These are phyloP conservation scores for Aromia moschata DNA, from an alignment of 2,888 invertebrate genomes.

Conservation along the genomic window DNA sequence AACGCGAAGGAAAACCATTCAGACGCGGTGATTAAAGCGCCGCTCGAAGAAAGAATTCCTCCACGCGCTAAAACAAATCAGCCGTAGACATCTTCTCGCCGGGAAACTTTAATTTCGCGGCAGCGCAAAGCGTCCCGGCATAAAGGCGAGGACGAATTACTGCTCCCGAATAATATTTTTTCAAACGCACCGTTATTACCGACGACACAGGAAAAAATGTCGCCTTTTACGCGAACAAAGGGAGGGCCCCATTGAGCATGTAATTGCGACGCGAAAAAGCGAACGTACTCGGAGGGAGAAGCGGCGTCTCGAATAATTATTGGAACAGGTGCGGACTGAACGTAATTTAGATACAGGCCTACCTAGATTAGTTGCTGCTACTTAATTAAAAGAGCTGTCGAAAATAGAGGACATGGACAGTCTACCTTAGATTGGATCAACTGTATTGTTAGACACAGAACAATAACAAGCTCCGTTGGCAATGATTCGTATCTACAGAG, in stretches of 20 bases:
- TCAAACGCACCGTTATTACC: slow-evolving; percentile 12
- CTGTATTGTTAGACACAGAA: no score
- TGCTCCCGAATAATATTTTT: slow-evolving; percentile 7
- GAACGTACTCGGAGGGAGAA: no score
- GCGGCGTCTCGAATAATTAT: no score
- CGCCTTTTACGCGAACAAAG: slow-evolving; percentile 11
- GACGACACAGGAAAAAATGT: slow-evolving; percentile 5
- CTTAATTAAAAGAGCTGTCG: no score
- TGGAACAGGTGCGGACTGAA: no score
- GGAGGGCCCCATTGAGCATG: slow-evolving; percentile 25
- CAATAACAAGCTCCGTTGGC: no score
- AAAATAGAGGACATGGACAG: no score
- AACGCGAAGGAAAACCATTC: background rate
- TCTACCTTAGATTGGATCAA: no score
- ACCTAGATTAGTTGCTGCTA: no score
- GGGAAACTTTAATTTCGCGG: background rate
- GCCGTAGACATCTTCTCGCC: background rate
- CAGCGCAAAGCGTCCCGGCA: background rate
- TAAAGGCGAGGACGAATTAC: background rate
- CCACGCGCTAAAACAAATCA: background rate
- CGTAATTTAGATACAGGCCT: no score
- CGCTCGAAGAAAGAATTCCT: background rate
- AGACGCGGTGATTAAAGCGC: background rate
- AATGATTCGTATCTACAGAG: no score
- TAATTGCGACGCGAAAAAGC: slow-evolving; percentile 22